A percentile compares a stretch with the other conserved stretches of the same genome.
Conservation (phyloP, 2,888 invertebrate genomes). For the Luperina nickerlii region DNA sequence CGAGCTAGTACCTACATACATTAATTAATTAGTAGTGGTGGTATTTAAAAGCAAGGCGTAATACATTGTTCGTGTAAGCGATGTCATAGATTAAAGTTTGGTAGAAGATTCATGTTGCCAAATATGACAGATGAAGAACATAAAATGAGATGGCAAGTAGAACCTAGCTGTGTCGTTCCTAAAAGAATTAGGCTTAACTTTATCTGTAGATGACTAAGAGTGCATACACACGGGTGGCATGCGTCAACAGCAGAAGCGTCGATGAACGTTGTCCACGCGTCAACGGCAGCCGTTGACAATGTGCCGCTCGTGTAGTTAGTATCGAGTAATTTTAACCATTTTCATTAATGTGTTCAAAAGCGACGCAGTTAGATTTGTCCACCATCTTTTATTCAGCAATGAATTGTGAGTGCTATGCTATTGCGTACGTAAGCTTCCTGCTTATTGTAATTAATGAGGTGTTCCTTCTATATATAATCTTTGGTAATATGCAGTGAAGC, state of each 20-base stretch:
- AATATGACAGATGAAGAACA: background rate
- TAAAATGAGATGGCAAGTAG: background rate
- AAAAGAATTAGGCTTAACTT: background rate
- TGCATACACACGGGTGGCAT: background rate
- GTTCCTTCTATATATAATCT: slow-evolving; percentile 35
- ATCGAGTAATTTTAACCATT: too few species aligned
- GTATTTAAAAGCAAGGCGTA: slow-evolving; percentile 50
- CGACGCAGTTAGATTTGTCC: background rate
- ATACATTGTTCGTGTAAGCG: slow-evolving; percentile 60
- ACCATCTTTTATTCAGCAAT: background rate
- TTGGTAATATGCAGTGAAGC: slow-evolving; percentile 67
- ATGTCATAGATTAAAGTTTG: slow-evolving; percentile 23
- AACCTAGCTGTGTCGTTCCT: background rate
- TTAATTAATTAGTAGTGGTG: slow-evolving; percentile 37
- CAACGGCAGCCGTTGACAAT: too few species aligned
- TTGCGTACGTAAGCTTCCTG: background rate
- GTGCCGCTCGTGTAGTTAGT: too few species aligned
- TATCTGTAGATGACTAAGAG: background rate
- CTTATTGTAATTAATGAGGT: background rate
- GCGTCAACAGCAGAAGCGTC: background rate
- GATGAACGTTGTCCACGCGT: too few species aligned
- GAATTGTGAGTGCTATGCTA: too few species aligned
- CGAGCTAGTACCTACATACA: slow-evolving; percentile 15
- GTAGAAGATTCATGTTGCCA: slow-evolving; percentile 2
- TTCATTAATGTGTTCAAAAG: background rate